Conservation (phyloP, 2,797 vertebrate genomes). For the Gouania willdenowi region DNA sequence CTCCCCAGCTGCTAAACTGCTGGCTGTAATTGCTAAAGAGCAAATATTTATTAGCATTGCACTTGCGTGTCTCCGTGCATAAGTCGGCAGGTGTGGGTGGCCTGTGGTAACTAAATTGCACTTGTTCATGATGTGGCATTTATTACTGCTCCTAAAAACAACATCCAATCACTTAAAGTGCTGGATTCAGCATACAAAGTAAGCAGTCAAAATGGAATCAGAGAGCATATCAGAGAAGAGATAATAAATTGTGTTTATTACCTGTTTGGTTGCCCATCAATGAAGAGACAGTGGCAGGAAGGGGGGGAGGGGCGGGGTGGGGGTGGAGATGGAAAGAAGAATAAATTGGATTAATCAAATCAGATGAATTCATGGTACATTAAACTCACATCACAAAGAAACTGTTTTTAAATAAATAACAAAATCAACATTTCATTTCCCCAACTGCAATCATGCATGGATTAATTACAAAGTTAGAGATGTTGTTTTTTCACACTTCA, state of each 20-base stretch:
- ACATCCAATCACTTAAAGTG: background rate
- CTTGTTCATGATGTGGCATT: background rate
- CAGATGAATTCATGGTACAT: background rate
- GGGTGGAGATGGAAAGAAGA: no score
- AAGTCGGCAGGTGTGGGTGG: constrained; percentile 8
- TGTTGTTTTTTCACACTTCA: no score
- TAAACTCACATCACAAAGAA: background rate
- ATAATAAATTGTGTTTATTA: constrained; percentile 25
- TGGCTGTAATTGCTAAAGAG: constrained; percentile 21
- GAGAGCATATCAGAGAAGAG: background rate
- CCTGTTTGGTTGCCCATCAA: constrained; percentile 41
- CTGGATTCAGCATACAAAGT: background rate
- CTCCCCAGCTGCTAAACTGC: constrained; percentile 8
- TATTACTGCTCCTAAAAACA: background rate
- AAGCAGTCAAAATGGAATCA: background rate
- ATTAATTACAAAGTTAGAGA: background rate
- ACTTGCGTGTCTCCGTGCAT: constrained; percentile 4
- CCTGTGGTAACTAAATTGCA: constrained; percentile 8
- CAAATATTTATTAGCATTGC: constrained; percentile 33
- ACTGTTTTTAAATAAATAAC: background rate
- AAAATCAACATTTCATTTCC: background rate
- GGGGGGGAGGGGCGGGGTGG: background rate
- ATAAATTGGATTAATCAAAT: constrained; percentile 1
- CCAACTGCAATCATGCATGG: background rate
- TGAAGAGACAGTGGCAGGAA: background rate